These are phyloP conservation scores for Chloroclysta siterata DNA, from an alignment of 2,888 invertebrate genomes.

Conservation along the genomic window DNA sequence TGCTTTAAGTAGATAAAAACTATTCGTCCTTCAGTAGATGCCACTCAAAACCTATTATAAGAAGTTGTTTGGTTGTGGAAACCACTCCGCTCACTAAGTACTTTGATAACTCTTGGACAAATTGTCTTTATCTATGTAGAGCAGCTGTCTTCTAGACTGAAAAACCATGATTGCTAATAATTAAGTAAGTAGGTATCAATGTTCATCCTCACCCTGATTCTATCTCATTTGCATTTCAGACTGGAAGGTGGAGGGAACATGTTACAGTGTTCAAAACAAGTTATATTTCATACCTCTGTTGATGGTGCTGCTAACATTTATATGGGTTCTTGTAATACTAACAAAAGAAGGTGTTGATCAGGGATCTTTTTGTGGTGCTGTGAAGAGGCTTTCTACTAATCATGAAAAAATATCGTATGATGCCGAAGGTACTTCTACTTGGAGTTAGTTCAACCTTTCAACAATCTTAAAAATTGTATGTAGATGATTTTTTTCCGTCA, in stretches of 20 bases:
- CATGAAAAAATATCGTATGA: constrained; percentile 20
- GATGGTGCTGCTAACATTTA: constrained; percentile 57
- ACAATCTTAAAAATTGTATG: too few species aligned
- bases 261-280: constrained; percentile 51
- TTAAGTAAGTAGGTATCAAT: background rate
- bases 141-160: too few species aligned
- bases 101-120: too few species aligned
- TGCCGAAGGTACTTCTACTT: constrained; percentile 28
- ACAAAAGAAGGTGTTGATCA: constrained; percentile 52
- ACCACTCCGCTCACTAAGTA: too few species aligned
- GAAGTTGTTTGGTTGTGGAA: too few species aligned
- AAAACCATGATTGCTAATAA: background rate
- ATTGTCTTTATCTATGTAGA: too few species aligned
- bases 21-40: too few species aligned
- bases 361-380: constrained; percentile 24
- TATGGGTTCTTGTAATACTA: constrained; percentile 60
- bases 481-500: too few species aligned
- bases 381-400: constrained; percentile 13
- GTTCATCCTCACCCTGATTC: constrained; percentile 5
- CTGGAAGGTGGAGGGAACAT: constrained; percentile 66
- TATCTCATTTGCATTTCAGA: constrained; percentile 63
- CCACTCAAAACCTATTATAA: too few species aligned
- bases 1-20: too few species aligned
- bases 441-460: background rate
- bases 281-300: constrained; percentile 55